Evolutionary conservation across 92 coral and sea anemone species (phyloP).

Genomic region (Montipora capitata): DNA sequence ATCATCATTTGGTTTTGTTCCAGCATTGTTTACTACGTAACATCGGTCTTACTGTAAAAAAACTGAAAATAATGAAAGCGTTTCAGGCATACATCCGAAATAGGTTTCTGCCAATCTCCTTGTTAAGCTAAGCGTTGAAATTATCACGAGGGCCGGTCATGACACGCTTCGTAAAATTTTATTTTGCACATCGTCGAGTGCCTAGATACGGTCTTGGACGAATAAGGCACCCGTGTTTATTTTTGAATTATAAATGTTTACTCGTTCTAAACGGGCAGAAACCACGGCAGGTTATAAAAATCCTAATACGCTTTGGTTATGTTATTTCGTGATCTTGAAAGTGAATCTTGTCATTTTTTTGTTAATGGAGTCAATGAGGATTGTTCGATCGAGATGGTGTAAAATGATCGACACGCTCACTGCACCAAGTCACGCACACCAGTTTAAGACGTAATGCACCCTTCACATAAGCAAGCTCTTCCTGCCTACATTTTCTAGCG

Average conservation of each 20-base stretch:
- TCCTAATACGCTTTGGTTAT: slow-evolving; percentile 7
- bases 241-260: slow-evolving; percentile 14
- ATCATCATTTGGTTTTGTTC: slow-evolving; percentile 74
- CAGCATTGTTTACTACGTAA: slow-evolving; percentile 70
- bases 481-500: slow-evolving; percentile 67
- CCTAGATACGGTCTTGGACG: slow-evolving; percentile 1
- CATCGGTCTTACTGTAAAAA: neutral
- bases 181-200: slow-evolving; percentile 14
- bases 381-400: slow-evolving; percentile 3
- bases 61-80: neutral
- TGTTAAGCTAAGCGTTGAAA: slow-evolving; percentile 27
- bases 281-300: neutral
- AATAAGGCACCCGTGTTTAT: slow-evolving; percentile 31
- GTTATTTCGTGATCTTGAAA: slow-evolving; percentile 5
- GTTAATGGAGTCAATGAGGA: slow-evolving; percentile 15
- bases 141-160: slow-evolving; percentile 25
- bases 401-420: slow-evolving; percentile 28
- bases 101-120: slow-evolving; percentile 22
- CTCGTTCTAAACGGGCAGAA: neutral
- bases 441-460: neutral
- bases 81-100: slow-evolving; percentile 6
- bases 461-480: slow-evolving; percentile 62
- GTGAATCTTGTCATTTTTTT: slow-evolving; percentile 11
- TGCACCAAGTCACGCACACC: slow-evolving; percentile 74
- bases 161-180: slow-evolving; percentile 48